Percentiles rank a stretch among this genome's conserved stretches.
These are phyloP conservation scores for Streptopelia turtur DNA, from an alignment of 2,797 vertebrate species.

Conservation along the genomic window DNA sequence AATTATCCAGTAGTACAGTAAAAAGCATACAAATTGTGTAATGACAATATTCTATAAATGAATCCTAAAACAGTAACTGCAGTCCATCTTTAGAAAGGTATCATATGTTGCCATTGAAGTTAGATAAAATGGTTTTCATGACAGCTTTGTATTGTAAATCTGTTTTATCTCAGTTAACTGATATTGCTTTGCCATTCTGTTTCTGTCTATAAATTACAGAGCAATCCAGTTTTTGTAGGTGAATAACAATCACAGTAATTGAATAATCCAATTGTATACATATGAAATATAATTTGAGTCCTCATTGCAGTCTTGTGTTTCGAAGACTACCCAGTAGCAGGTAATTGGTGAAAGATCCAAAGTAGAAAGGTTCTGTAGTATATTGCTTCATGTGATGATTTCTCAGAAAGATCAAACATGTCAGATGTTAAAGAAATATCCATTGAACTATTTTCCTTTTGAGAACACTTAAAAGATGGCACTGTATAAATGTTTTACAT, in stretches of 20 bases:
- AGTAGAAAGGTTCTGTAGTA: not conserved
- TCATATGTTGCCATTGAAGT: not conserved
- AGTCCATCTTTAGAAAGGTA: not conserved
- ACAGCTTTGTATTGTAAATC: not conserved
- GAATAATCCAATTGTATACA: not conserved
- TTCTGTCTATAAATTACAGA: not conserved
- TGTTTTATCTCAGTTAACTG: not conserved
- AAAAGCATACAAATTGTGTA: not conserved
- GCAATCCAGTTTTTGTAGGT: not conserved
- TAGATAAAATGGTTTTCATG: not conserved
- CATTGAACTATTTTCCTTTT: constrained; percentile 6
- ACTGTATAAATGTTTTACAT: constrained; percentile 9
- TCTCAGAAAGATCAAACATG: not conserved
- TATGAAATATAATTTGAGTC: not conserved
- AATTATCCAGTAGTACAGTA: not conserved
- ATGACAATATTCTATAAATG: not conserved
- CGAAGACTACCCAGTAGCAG: not conserved
- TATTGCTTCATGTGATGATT: not conserved
- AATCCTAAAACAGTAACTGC: not conserved
- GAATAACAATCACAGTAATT: not conserved
- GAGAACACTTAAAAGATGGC: constrained; percentile 19
- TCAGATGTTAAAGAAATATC: constrained; percentile 12
- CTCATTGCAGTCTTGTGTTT: not conserved
- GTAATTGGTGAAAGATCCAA: not conserved
- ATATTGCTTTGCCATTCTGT: not conserved